These are phyloP conservation scores for Columba livia DNA, from an alignment of 2,113 vertebrate species.

Conservation along the genomic window DNA sequence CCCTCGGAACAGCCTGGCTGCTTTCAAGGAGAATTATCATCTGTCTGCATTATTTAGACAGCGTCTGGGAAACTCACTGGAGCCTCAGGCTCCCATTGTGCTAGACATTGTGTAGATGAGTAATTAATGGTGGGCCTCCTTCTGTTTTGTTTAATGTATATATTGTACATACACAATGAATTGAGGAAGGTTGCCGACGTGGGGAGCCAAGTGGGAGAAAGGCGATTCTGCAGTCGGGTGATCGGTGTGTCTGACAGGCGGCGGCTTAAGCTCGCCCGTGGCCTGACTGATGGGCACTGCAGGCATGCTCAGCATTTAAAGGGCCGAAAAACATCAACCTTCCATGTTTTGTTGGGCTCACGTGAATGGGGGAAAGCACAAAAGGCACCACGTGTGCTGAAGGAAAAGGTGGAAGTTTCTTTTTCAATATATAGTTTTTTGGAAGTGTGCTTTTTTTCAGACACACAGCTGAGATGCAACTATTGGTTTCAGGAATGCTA, in stretches of 20 bases:
- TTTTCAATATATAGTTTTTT: neutral
- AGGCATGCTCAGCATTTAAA: neutral
- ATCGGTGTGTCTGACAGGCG: neutral
- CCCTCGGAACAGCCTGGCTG: neutral
- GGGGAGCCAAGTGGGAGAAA: neutral
- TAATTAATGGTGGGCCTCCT: conserved; percentile 40
- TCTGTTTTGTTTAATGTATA: conserved; percentile 28
- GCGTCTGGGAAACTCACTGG: neutral
- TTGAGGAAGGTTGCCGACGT: neutral
- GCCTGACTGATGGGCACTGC: neutral
- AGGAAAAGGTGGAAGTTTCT: neutral
- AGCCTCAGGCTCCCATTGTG: conserved; percentile 6
- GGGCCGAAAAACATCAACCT: neutral
- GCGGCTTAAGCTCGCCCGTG: neutral
- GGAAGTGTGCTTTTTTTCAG: neutral
- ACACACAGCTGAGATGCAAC: neutral
- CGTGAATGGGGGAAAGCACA: neutral
- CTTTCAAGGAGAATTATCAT: conserved; percentile 31
- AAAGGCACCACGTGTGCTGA: neutral
- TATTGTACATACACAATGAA: neutral
- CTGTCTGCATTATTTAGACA: conserved; percentile 45
- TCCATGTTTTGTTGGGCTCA: neutral
- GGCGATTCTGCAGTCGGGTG: neutral
- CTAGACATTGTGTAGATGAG: neutral
- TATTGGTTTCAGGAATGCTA: neutral